Percentiles rank a stretch among this genome's conserved stretches.
Conservation (phyloP, 64 coral and sea anemone species). For the Pachyseris speciosa region DNA sequence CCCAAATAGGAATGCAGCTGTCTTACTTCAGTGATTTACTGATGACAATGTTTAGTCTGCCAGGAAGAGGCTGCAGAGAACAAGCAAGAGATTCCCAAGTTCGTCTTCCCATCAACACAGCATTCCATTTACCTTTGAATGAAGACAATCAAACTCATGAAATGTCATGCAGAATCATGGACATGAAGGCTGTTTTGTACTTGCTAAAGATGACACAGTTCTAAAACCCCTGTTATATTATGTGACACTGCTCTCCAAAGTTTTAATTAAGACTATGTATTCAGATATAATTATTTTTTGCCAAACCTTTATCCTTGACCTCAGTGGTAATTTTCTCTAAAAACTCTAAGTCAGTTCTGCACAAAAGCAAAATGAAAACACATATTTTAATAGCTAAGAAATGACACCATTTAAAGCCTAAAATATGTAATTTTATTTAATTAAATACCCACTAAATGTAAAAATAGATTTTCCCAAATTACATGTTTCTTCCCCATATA, state of each 20-base stretch:
- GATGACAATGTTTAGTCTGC: slow-evolving; percentile 73
- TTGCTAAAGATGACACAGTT: too few species aligned
- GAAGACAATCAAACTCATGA: neutral
- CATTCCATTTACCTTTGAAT: slow-evolving; percentile 71
- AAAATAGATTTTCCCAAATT: too few species aligned
- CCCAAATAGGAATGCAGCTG: neutral
- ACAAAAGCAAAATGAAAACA: neutral
- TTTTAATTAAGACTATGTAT: too few species aligned
- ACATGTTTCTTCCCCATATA: too few species aligned
- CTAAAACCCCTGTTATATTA: too few species aligned
- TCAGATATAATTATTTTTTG: too few species aligned
- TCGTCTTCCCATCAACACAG: slow-evolving; percentile 61
- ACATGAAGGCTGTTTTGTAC: neutral
- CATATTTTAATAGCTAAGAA: neutral
- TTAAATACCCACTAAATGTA: too few species aligned
- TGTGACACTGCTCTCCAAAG: too few species aligned
- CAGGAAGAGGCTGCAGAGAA: neutral
- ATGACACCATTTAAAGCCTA: too few species aligned
- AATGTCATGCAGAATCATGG: neutral
- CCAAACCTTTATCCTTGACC: slow-evolving; percentile 28
- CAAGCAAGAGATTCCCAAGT: slow-evolving; percentile 63
- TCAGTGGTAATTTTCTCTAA: slow-evolving; percentile 3
- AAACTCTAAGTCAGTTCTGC: slow-evolving; percentile 8
- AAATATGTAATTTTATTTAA: too few species aligned
- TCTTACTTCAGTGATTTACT: slow-evolving; percentile 66